These are phyloP conservation scores for Agelas oroides DNA, from an alignment of 37 sponge, comb jelly and placozoan species.

Conservation along the genomic window DNA sequence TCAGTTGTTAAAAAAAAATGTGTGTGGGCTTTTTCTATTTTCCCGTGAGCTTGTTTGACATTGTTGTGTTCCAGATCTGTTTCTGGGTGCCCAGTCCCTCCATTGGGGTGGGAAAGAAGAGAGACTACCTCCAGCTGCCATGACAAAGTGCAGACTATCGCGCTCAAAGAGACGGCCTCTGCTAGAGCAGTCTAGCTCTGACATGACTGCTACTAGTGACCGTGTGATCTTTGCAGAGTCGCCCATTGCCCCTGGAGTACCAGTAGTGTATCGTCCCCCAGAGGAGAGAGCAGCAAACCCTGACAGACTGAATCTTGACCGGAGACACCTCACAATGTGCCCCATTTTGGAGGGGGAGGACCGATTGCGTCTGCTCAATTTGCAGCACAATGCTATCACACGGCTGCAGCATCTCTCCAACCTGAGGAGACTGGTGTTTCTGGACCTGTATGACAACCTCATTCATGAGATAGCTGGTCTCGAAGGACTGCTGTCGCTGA, in stretches of 20 bases:
- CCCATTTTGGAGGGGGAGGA: constrained; percentile 94
- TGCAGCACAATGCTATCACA: constrained; percentile 95
- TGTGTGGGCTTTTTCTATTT: no score
- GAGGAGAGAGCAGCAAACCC: constrained; percentile 88
- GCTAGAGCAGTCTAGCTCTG: background rate
- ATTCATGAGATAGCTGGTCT: constrained; percentile 91
- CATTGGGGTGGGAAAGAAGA: constrained; percentile 28
- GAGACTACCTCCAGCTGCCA: background rate
- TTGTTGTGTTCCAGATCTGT: background rate
- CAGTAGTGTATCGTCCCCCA: constrained; percentile 78
- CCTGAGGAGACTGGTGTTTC: constrained; percentile 88
- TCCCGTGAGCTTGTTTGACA: no score
- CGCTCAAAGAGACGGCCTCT: constrained; percentile 10
- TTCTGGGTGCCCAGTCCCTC: constrained; percentile 3
- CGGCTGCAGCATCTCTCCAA: constrained; percentile 75
- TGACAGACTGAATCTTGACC: constrained; percentile 91
- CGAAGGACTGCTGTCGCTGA: constrained; percentile 78
- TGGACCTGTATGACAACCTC: constrained; percentile 96
- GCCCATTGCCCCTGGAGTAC: constrained; percentile 65
- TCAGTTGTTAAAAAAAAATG: no score
- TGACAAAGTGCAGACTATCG: constrained; percentile 2
- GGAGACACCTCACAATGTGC: constrained; percentile 81
- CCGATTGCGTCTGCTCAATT: constrained; percentile 86
- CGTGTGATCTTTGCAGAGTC: constrained; percentile 53
- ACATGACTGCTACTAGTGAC: constrained; percentile 1